phyloP scores from a whole-genome alignment of 2,888 invertebrate genomes.

The Psylliodes chrysocephalus region DNA sequence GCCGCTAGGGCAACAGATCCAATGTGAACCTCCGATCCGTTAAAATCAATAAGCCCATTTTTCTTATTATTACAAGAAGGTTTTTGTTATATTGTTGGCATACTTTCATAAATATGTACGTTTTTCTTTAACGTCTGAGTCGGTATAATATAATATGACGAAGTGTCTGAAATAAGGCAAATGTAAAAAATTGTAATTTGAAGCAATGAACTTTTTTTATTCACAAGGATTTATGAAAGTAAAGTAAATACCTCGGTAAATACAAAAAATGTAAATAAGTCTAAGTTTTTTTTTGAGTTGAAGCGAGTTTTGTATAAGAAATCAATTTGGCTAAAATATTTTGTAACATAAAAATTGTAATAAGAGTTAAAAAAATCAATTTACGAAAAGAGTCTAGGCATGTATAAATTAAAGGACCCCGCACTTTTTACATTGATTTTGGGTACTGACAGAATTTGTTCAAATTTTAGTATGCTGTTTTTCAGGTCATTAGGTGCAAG shows the following conservation, averaged over 20 bases:
- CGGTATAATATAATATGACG: not conserved
- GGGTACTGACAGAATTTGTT: too few relatives aligned
- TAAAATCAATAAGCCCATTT: constrained; percentile 37
- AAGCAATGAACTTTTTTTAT: not conserved
- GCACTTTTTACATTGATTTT: too few relatives aligned
- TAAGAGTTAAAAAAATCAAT: too few relatives aligned
- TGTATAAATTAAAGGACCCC: too few relatives aligned
- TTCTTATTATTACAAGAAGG: constrained; percentile 28
- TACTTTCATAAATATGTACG: constrained; percentile 18
- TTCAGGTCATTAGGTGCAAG: too few relatives aligned
- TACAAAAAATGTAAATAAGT: not conserved
- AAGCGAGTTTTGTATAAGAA: not conserved
- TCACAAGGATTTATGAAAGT: not conserved
- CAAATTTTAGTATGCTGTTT: too few relatives aligned
- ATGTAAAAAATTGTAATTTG: not conserved
- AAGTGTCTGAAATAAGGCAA: not conserved
- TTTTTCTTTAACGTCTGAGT: constrained; percentile 13
- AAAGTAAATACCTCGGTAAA: too few relatives aligned
- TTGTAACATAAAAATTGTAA: too few relatives aligned
- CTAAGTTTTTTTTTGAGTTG: not conserved
- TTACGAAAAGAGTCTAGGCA: too few relatives aligned
- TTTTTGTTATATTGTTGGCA: constrained; percentile 20
- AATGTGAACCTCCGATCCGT: constrained; percentile 27
- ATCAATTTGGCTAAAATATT: too few relatives aligned
- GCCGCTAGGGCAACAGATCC: constrained; percentile 28